These are phyloP conservation scores for Otolemur garnettii DNA, from an alignment of 2,113 vertebrate genomes.

Conservation along the genomic window DNA sequence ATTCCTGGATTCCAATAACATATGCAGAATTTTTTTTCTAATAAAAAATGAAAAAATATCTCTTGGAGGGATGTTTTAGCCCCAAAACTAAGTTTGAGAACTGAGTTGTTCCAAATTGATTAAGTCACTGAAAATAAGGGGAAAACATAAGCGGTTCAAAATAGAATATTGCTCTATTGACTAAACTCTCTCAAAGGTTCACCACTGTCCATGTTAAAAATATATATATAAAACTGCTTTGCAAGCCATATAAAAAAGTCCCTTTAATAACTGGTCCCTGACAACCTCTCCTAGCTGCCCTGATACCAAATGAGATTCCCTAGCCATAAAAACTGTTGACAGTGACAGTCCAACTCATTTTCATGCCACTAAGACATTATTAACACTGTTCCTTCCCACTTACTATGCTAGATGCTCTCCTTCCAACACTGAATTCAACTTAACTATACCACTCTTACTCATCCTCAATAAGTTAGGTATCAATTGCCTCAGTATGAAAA, in stretches of 20 bases:
- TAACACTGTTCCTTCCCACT: neutral
- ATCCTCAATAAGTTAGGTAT: neutral
- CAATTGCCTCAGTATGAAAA: neutral
- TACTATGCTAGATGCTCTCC: neutral
- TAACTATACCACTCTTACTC: neutral
- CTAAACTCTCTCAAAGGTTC: neutral
- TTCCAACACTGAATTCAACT: neutral
- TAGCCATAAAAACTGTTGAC: neutral
- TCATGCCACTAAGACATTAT: neutral
- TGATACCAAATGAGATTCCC: neutral
- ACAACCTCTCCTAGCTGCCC: neutral
- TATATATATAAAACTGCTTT: conserved; percentile 18
- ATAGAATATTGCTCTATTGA: neutral
- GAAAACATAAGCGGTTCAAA: conserved; percentile 47
- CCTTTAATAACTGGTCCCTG: conserved; percentile 2
- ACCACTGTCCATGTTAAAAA: neutral
- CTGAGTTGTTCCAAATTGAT: neutral
- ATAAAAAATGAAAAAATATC: neutral
- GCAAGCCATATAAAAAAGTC: neutral
- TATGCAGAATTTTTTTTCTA: neutral
- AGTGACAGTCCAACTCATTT: neutral
- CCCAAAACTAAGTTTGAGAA: conserved; percentile 26
- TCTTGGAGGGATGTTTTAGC: neutral
- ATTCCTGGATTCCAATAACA: conserved; percentile 15
- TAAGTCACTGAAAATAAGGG: neutral